phyloP scores from a whole-genome alignment of 2,113 vertebrate genomes.

The Oryzias melastigma region DNA sequence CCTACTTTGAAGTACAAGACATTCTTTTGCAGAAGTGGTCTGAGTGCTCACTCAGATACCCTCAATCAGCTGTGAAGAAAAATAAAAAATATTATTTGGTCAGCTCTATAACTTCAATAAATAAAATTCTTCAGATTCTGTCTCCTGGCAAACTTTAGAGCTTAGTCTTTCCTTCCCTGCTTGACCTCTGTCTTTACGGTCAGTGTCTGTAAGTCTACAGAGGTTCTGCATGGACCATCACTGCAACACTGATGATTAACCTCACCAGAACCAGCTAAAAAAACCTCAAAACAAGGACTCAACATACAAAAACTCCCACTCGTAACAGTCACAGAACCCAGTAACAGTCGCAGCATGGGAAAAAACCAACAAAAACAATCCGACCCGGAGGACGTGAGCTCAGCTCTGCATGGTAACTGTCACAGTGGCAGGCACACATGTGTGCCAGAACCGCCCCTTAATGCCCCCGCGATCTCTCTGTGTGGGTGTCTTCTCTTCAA shows the following conservation, averaged over 20 bases:
- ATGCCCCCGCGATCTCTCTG: conserved; percentile 1
- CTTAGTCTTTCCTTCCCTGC: conserved; percentile 53
- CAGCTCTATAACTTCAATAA: not conserved
- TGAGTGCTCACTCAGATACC: conserved; percentile 51
- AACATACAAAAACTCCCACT: conserved; percentile 17
- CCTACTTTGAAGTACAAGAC: conserved; percentile 40
- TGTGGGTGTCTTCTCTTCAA: conserved; percentile 23
- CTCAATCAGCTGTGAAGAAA: conserved; percentile 22
- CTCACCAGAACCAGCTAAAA: conserved; percentile 41
- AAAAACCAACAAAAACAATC: conserved; percentile 4
- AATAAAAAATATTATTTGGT: conserved; percentile 9
- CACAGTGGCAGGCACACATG: conserved; percentile 25
- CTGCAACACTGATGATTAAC: conserved; percentile 52
- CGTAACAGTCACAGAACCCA: conserved; percentile 45
- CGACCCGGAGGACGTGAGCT: conserved; percentile 19
- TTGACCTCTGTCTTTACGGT: conserved; percentile 59
- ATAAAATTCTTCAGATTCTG: conserved; percentile 5
- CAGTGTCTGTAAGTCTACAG: conserved; percentile 65
- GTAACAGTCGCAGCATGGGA: conserved; percentile 66
- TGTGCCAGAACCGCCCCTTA: conserved; percentile 33
- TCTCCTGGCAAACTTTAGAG: conserved; percentile 17
- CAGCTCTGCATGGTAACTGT: conserved; percentile 67
- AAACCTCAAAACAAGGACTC: conserved; percentile 3
- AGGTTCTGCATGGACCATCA: conserved; percentile 70
- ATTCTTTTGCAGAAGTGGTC: conserved; percentile 37